Base-by-base conservation (phyloP, 2,888 invertebrate species). In the Drosophila lutescens region DNA sequence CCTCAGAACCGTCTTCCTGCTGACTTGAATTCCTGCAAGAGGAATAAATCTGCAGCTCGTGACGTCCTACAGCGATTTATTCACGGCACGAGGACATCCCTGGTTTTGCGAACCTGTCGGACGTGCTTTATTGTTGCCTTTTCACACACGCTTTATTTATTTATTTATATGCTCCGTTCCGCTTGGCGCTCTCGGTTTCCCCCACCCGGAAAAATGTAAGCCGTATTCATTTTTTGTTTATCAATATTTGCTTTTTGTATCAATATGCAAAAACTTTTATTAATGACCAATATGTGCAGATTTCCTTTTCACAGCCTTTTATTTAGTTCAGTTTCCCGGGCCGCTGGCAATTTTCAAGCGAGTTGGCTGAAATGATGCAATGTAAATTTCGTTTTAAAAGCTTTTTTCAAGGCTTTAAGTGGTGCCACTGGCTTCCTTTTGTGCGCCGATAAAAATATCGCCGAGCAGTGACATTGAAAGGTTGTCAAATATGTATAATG, bases 221-320 rank as follows among this genome's bases (percentile, higher is more conserved):
- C 55, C 55, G 66, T 60, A 80, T 82, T 62, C 68, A 55, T 67
- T 71, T 84, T 77, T 86, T 77, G 66, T 61, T 68, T 86, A 76
- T 80, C 80, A 88, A 83, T 83, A 86, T 86, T 80, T 86, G 58
- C 71, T 55, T 72, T 82, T 76, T 86, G 57, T 83, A 70, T 70
- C 63, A 53, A 74, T 51, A 57, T 50, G 59, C 32, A 54, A 74
- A 61, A 74, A 76, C 73, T 74, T 84, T 88, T 83, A 86, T 83
- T 88, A 86, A 88, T 86, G 87, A 83, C 84, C 86, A 86, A 78
- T 86, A 84, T 80, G 88, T 54, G 78, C 72, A 83, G 78, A 88
- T 83, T 88, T 83, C 69, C 67, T 61, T 86, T 80, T 88, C 73
- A 83, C 71, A 72, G 78, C 59, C 56, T 43, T 73, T 74, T 74